Evolutionary conservation across 92 coral and sea anemone genomes (phyloP), one percentile per base, ranked within the genome.

Genomic region (Chrysogorgia sp.): DNA sequence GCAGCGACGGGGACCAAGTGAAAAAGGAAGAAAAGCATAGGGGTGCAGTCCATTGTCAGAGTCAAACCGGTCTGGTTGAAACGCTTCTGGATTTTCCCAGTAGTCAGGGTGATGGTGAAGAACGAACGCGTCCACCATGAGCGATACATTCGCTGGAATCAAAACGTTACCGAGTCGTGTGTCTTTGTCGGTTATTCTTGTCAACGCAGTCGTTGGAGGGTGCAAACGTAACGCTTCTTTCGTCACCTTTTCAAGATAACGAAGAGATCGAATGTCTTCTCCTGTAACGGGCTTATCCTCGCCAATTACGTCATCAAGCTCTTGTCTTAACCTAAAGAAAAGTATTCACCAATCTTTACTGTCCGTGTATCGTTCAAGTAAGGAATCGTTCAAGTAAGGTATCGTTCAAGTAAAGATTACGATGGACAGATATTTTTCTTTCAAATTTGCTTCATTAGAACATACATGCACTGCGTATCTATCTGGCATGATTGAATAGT

Each of bases 61-160:
- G 35, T 67, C 83, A 59, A 92, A 92, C 58, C 97, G 88, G 63
- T 92, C 97, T 25, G 97, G 97, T 84, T 92, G 91, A 71, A 81
- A 92, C 31, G 82, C 79, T 34, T 90, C 88, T 2, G 97, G 97
- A 25, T 92, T 85, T 37, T 92, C 97, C 97, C 97, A 92, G 80
- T 92, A 92, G 56, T 84, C 90, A 5, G 88, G 86, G 70, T 92
- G 89, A 32, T 88, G 91, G 35, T 87, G 92, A 13, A 90, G 88
- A 3, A 92, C 94, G 67, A 88, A 87, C 13, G 82, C 85, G 68
- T 92, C 76, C 19, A 88, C 85, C 97, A 92, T 92, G 80, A 92
- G 59, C 23, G 92, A 88, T 8, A 89, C 87, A 49, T 87, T 88
- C 5, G 92, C 97, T 49, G 97, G 97, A 30, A 92, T 85, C 53